phyloP scores from a whole-genome alignment of 2,113 vertebrate species.

The Dromas ardeola region DNA sequence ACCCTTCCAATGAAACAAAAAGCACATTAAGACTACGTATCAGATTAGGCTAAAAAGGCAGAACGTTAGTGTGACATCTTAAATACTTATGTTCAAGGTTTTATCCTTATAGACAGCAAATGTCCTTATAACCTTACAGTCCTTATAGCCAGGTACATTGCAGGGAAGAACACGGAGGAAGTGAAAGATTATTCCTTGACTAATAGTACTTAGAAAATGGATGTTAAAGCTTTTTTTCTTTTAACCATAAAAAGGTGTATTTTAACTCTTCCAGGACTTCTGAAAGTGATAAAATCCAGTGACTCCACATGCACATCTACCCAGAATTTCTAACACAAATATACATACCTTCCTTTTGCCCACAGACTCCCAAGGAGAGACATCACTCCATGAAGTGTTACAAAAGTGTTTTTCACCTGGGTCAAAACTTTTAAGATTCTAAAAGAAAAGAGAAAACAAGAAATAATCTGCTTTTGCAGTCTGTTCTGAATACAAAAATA shows the following conservation, averaged over 20 bases:
- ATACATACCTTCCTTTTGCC: constrained; percentile 79
- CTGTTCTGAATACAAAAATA: not conserved
- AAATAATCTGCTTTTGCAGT: not conserved
- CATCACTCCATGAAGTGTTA: constrained; percentile 83
- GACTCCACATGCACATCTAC: fast-evolving
- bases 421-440: constrained; percentile 79
- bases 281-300: not conserved
- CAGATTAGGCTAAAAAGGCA: not conserved
- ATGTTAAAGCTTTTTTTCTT: not conserved
- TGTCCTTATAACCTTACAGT: not conserved
- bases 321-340: not conserved
- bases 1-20: not conserved
- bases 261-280: not conserved
- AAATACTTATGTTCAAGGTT: not conserved
- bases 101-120: not conserved
- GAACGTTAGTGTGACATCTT: not conserved
- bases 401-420: constrained; percentile 80
- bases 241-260: not conserved
- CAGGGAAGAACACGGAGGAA: not conserved
- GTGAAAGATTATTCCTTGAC: not conserved
- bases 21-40: not conserved
- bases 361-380: constrained; percentile 79
- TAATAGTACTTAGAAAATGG: not conserved
- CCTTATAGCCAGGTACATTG: not conserved
- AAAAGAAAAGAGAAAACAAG: constrained; percentile 18